phyloP scores from a whole-genome alignment of 1,140 invertebrate genomes.

The Pinna nobilis region DNA sequence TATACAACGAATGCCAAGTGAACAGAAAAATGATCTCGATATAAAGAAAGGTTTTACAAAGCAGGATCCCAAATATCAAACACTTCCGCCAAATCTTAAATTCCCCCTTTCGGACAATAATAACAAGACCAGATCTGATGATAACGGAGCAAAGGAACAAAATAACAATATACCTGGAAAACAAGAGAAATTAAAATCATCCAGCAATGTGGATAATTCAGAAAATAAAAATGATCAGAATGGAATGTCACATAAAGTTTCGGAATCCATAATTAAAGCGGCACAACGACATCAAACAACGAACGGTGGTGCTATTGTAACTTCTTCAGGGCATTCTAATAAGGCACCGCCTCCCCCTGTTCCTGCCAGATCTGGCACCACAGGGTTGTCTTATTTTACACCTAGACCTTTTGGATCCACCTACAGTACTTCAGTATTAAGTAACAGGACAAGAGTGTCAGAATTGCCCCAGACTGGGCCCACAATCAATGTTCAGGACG shows the following conservation, averaged over 20 bases:
- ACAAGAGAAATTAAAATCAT: conserved; percentile 40
- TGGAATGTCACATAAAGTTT: conserved; percentile 37
- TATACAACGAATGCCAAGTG: conserved; percentile 77
- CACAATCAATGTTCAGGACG: conserved; percentile 61
- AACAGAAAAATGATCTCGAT: conserved; percentile 50
- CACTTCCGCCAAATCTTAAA: conserved; percentile 81
- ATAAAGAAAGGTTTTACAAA: conserved; percentile 81
- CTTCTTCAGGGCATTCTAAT: conserved; percentile 14
- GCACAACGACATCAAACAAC: conserved; percentile 25
- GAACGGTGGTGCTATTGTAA: too few species aligned
- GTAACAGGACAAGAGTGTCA: conserved; percentile 41
- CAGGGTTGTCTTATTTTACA: conserved; percentile 49
- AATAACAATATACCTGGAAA: conserved; percentile 50
- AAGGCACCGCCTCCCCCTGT: conserved; percentile 30
- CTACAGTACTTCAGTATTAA: conserved; percentile 58
- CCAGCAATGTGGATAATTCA: not conserved
- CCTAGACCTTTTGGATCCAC: conserved; percentile 61
- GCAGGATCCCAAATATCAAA: conserved; percentile 95
- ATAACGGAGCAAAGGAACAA: conserved; percentile 40
- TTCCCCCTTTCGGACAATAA: conserved; percentile 74
- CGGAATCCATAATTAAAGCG: conserved; percentile 26
- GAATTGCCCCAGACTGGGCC: conserved; percentile 36
- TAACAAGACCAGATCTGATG: not conserved
- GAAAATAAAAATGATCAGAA: conserved; percentile 17
- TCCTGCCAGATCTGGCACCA: conserved; percentile 40